These are phyloP conservation scores for Sarcoramphus papa DNA, from an alignment of 2,797 vertebrate genomes.

Conservation along the genomic window DNA sequence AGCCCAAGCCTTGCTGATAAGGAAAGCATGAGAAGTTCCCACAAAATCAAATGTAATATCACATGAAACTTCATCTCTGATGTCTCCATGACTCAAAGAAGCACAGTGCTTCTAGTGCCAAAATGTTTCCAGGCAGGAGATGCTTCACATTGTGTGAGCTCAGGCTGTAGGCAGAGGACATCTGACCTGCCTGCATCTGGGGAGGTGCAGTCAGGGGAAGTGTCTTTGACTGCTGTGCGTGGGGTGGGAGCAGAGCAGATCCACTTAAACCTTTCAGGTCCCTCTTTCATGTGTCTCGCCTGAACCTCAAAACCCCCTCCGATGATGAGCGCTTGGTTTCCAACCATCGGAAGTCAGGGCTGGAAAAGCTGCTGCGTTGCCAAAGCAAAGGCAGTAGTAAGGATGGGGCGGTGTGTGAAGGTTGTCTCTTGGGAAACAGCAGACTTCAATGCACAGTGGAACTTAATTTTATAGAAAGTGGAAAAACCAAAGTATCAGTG, in stretches of 20 bases:
- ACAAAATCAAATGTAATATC: background rate
- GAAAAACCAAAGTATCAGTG: background rate
- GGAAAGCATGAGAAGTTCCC: background rate
- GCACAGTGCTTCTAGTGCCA: background rate
- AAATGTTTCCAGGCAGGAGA: background rate
- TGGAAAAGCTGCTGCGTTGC: background rate
- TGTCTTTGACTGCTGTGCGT: background rate
- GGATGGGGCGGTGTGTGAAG: background rate
- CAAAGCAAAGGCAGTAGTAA: background rate
- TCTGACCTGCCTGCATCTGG: background rate
- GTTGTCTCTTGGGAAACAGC: background rate
- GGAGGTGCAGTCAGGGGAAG: background rate
- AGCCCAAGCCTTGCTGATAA: background rate
- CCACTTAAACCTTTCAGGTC: background rate
- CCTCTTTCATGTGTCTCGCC: background rate
- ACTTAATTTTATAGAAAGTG: background rate
- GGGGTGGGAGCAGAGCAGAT: background rate
- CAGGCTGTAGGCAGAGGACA: background rate
- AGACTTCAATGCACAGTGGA: background rate
- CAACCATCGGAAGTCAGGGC: background rate
- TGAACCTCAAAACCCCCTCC: background rate
- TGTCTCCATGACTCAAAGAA: background rate
- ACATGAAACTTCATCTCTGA: fast-evolving
- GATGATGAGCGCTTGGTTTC: background rate
- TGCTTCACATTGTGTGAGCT: fast-evolving